These are phyloP conservation scores for Coenonympha arcania DNA, from an alignment of 2,888 invertebrate species.

Conservation along the genomic window DNA sequence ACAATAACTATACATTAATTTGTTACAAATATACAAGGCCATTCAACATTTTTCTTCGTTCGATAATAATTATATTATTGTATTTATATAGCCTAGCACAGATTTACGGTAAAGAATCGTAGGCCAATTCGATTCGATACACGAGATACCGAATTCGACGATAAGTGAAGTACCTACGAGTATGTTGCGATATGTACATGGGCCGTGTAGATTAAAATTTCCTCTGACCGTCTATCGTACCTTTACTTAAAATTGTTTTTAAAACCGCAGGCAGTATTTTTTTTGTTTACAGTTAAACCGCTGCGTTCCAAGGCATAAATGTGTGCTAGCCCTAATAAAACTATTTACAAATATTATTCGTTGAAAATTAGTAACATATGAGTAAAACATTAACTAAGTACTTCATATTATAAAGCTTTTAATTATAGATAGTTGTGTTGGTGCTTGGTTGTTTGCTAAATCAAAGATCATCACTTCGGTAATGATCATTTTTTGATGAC, in stretches of 20 bases:
- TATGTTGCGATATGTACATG: too few species aligned
- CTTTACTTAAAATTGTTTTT: too few species aligned
- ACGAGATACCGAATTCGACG: not conserved
- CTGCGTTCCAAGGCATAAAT: not conserved
- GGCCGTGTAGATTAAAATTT: too few species aligned
- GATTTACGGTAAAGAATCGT: too few species aligned
- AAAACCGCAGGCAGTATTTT: too few species aligned
- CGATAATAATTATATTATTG: not conserved
- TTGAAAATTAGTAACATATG: not conserved
- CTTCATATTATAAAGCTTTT: not conserved
- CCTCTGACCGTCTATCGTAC: too few species aligned
- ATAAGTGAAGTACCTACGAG: too few species aligned
- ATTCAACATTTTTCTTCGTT: constrained; percentile 30
- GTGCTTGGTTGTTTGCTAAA: too few species aligned
- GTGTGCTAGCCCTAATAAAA: constrained; percentile 10
- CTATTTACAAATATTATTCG: constrained; percentile 10
- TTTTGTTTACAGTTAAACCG: not conserved
- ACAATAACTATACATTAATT: constrained; percentile 51
- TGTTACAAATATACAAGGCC: constrained; percentile 65
- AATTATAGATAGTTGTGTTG: too few species aligned
- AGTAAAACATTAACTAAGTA: not conserved
- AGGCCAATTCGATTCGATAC: too few species aligned
- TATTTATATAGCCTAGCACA: constrained; percentile 9
- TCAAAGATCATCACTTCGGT: too few species aligned
- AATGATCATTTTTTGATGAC: too few species aligned